Percentiles rank a stretch among this genome's conserved stretches.
phyloP scores from a whole-genome alignment of 2,113 vertebrate species.

The Rutilus rutilus region DNA sequence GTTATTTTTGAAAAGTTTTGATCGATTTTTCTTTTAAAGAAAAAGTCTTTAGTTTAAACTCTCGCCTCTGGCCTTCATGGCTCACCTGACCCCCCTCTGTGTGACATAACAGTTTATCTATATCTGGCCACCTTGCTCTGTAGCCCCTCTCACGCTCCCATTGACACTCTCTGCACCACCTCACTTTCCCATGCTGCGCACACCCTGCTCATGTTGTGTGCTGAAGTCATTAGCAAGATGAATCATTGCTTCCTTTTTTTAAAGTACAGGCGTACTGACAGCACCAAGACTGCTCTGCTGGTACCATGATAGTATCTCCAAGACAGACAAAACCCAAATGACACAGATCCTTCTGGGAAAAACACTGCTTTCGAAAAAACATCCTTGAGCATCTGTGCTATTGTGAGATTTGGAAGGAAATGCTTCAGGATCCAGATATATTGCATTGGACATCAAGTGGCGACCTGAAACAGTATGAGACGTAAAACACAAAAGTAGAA shows the following conservation, averaged over 20 bases:
- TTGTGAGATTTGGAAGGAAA: background rate
- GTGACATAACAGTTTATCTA: conserved; percentile 45
- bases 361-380: background rate
- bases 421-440: background rate
- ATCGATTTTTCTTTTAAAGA: background rate
- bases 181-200: conserved; percentile 36
- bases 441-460: background rate
- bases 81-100: conserved; percentile 24
- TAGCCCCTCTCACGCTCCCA: conserved; percentile 33
- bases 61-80: background rate
- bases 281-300: conserved; percentile 25
- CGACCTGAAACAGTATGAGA: background rate
- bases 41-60: background rate
- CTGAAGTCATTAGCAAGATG: conserved; percentile 51
- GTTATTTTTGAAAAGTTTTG: background rate
- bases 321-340: conserved; percentile 24
- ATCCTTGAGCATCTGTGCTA: background rate
- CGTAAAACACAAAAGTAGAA: too few species aligned
- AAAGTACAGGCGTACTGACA: conserved; percentile 43
- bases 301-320: conserved; percentile 3
- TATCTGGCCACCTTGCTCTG: conserved; percentile 16
- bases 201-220: conserved; percentile 38
- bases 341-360: background rate
- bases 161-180: conserved; percentile 42
- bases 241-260: conserved; percentile 56